These are phyloP conservation scores for Thryonomys swinderianus DNA, from an alignment of 2,113 vertebrate genomes.

Conservation along the genomic window DNA sequence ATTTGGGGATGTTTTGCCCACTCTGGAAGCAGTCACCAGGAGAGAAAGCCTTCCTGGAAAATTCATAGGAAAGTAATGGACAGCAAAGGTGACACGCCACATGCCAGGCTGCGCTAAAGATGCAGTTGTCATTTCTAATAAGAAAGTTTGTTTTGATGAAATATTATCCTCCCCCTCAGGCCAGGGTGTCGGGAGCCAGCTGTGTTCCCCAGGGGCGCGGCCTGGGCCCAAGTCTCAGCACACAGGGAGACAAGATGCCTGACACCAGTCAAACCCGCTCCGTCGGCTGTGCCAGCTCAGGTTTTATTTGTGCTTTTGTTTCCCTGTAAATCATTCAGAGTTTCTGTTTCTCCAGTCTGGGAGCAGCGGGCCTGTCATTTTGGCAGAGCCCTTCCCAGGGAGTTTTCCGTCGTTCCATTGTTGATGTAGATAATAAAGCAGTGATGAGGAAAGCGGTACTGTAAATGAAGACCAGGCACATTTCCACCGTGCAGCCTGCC, in stretches of 20 bases:
- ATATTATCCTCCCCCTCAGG: slow-evolving; percentile 64
- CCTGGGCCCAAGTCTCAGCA: slow-evolving; percentile 12
- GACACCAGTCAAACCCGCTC: slow-evolving; percentile 20
- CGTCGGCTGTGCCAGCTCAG: not conserved
- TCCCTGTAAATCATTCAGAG: slow-evolving; percentile 52
- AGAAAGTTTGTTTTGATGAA: slow-evolving; percentile 75
- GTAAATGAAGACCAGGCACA: not conserved
- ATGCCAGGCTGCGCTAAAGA: slow-evolving; percentile 69
- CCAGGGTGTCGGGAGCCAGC: slow-evolving; percentile 48
- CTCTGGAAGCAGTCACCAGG: slow-evolving; percentile 42
- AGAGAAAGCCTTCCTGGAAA: slow-evolving; percentile 57
- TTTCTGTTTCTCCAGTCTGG: slow-evolving; percentile 63
- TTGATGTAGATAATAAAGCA: not conserved
- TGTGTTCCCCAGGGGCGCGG: slow-evolving; percentile 38
- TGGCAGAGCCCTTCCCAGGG: not conserved
- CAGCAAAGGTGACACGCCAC: slow-evolving; percentile 57
- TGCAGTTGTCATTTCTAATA: slow-evolving; percentile 70
- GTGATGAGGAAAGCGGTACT: not conserved
- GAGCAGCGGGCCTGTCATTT: not conserved
- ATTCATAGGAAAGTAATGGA: slow-evolving; percentile 72
- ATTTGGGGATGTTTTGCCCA: not conserved
- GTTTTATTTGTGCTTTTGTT: slow-evolving; percentile 56
- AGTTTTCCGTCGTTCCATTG: not conserved
- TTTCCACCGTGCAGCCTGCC: not conserved
- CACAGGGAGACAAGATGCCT: not conserved